Conservation (phyloP, 2,113 vertebrate species). For the Sinocyclocheilus anophthalmus region DNA sequence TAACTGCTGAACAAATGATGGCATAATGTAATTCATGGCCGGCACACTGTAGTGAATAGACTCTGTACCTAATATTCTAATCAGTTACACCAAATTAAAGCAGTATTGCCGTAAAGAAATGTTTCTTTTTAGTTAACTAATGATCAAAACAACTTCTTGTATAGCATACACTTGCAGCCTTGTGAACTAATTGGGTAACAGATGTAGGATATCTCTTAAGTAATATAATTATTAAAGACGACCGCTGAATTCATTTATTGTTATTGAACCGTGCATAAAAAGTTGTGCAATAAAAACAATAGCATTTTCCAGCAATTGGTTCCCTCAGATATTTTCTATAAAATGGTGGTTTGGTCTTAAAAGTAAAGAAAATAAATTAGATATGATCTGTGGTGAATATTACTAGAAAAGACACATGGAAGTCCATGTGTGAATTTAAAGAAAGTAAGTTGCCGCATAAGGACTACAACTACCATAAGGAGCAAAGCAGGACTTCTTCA, state of each 20-base stretch:
- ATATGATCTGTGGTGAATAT: not conserved
- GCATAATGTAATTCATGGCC: not conserved
- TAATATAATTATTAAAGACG: not conserved
- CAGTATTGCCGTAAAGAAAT: no score
- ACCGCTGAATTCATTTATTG: no score
- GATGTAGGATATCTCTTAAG: not conserved
- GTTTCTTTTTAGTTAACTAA: no score
- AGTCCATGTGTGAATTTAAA: not conserved
- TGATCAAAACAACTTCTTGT: not conserved
- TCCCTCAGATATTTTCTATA: no score
- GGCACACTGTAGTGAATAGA: no score
- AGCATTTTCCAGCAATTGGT: no score
- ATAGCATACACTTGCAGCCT: not conserved
- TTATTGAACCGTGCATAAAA: not conserved
- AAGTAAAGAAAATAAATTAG: no score
- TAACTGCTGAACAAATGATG: constrained; percentile 39
- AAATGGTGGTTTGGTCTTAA: no score
- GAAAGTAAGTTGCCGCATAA: no score
- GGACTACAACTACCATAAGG: not conserved
- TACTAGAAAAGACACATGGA: not conserved
- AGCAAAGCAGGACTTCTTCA: not conserved
- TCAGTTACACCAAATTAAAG: no score
- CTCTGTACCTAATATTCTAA: no score
- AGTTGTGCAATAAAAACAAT: not conserved
- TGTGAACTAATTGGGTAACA: not conserved